phyloP scores from a whole-genome alignment of 2,113 vertebrate genomes.

The Pampusana beccarii region DNA sequence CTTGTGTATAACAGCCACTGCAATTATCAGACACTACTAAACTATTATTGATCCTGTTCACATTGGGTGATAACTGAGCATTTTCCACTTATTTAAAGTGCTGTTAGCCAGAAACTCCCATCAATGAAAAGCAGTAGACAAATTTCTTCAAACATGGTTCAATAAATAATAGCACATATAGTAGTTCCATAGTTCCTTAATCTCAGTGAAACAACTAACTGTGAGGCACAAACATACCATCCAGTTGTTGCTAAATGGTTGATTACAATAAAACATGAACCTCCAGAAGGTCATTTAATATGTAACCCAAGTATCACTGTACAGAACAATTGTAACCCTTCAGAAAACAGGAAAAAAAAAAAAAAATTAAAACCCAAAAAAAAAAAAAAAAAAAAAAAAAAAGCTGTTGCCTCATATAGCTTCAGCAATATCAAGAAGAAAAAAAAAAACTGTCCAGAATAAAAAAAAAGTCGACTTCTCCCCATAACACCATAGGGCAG shows the following conservation, averaged over 20 bases:
- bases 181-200: slow-evolving; percentile 67
- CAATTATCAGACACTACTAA: slow-evolving; percentile 93
- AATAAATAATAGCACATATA: slow-evolving; percentile 70
- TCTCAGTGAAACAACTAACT: slow-evolving; percentile 68
- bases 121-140: slow-evolving; percentile 84
- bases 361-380: too few relatives aligned
- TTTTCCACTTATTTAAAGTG: slow-evolving; percentile 93
- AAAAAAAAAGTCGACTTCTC: slow-evolving; percentile 8
- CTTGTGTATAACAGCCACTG: slow-evolving; percentile 87
- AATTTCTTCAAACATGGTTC: slow-evolving; percentile 86
- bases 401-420: not conserved
- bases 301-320: slow-evolving; percentile 38
- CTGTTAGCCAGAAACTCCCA: slow-evolving; percentile 86
- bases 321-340: not conserved
- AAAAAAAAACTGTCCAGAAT: not conserved
- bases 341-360: not conserved
- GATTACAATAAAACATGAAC: slow-evolving; percentile 53
- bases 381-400: not conserved
- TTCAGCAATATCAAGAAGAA: not conserved
- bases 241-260: slow-evolving; percentile 53
- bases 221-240: slow-evolving; percentile 28
- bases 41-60: slow-evolving; percentile 86
- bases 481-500: not conserved
- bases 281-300: slow-evolving; percentile 61
- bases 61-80: slow-evolving; percentile 87